Evolutionary conservation across 2,113 vertebrate species (phyloP).

Genomic region (Esox niger): DNA sequence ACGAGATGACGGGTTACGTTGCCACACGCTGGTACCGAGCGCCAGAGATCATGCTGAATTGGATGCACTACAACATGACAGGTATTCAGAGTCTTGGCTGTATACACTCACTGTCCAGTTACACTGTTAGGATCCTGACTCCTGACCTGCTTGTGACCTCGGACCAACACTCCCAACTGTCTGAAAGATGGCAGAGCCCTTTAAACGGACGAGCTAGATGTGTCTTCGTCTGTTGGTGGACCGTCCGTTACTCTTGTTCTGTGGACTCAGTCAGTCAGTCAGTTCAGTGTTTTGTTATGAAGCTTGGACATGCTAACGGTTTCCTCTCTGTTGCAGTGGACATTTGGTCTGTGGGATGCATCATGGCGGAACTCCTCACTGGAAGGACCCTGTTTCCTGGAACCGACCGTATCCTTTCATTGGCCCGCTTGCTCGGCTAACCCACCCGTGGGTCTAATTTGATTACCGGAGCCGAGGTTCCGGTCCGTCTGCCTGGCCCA

Average conservation of each 20-base stretch:
- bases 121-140: background rate
- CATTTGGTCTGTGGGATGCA: constrained; percentile 99
- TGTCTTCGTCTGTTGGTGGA: background rate
- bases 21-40: constrained; percentile 97
- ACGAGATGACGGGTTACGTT: constrained; percentile 98
- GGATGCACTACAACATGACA: constrained; percentile 99
- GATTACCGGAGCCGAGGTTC: background rate
- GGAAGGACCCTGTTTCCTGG: constrained; percentile 96
- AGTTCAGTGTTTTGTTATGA: no score
- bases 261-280: no score
- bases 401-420: constrained; percentile 96
- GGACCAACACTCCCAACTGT: constrained; percentile 10
- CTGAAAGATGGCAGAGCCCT: background rate
- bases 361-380: constrained; percentile 98
- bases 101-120: background rate
- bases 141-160: background rate
- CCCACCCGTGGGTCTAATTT: background rate
- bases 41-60: constrained; percentile 98
- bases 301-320: background rate
- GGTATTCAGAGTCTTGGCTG: constrained; percentile 78
- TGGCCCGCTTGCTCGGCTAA: background rate
- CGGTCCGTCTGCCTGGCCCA: no score
- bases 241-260: no score
- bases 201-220: background rate
- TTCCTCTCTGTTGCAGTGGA: constrained; percentile 79